phyloP scores from a whole-genome alignment of 2,797 vertebrate species.

The Tragelaphus eurycerus region DNA sequence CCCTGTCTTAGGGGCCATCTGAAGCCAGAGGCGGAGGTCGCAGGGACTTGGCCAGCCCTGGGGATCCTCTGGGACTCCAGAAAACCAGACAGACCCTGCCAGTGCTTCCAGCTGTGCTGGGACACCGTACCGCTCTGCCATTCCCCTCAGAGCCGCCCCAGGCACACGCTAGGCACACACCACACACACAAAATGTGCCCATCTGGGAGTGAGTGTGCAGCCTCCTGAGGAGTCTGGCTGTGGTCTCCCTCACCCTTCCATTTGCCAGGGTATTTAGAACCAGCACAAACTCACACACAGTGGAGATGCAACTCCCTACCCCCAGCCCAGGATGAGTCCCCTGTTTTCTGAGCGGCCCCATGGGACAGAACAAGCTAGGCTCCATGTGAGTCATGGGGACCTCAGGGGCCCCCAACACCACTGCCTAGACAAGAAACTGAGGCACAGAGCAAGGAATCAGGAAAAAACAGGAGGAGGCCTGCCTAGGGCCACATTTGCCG shows the following conservation, averaged over 20 bases:
- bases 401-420: not conserved
- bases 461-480: not conserved
- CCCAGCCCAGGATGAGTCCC: not conserved
- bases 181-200: too few relatives aligned
- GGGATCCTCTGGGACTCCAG: not conserved
- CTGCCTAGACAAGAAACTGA: not conserved
- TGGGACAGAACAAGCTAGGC: not conserved
- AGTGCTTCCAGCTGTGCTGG: not conserved
- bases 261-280: not conserved
- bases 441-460: not conserved
- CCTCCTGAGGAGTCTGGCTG: not conserved
- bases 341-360: not conserved
- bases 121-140: accelerated
- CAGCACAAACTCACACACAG: not conserved
- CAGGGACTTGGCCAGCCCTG: not conserved
- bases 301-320: not conserved
- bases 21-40: not conserved
- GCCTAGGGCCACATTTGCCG: not conserved
- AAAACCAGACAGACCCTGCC: not conserved
- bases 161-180: not conserved
- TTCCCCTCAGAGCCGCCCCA: not conserved
- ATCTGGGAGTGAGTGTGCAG: not conserved
- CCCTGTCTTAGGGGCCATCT: not conserved
- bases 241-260: not conserved
- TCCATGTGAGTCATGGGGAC: not conserved